A percentile compares a stretch with the other conserved stretches of the same genome.
phyloP scores from a whole-genome alignment of 2,113 vertebrate species.

The Pao palembangensis region DNA sequence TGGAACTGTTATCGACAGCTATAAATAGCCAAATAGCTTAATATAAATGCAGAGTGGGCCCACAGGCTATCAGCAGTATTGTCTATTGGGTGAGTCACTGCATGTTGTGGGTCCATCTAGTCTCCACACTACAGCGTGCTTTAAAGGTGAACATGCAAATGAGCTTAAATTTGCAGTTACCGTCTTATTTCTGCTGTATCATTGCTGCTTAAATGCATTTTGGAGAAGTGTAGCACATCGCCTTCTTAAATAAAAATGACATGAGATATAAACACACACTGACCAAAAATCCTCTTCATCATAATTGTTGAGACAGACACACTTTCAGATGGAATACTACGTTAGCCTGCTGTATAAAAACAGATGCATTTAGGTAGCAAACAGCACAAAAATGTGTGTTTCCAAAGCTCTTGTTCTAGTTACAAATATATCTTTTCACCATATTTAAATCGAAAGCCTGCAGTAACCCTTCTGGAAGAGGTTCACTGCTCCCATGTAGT shows the following conservation, averaged over 20 bases:
- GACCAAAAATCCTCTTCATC: neutral
- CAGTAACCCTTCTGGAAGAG: too few species aligned
- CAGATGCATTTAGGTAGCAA: too few species aligned
- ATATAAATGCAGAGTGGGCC: slow-evolving; percentile 36
- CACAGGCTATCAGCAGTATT: slow-evolving; percentile 20
- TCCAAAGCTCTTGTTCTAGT: too few species aligned
- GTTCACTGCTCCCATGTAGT: too few species aligned
- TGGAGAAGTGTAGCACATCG: slow-evolving; percentile 10
- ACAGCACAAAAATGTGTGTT: too few species aligned
- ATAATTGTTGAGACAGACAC: too few species aligned
- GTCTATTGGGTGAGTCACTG: slow-evolving; percentile 46
- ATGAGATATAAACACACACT: neutral
- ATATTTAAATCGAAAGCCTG: too few species aligned
- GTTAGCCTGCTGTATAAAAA: too few species aligned
- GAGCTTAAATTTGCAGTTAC: slow-evolving; percentile 33
- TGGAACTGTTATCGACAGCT: slow-evolving; percentile 22
- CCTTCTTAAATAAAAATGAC: neutral
- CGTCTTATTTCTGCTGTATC: neutral
- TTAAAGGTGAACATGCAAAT: slow-evolving; percentile 35
- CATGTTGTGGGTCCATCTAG: slow-evolving; percentile 29
- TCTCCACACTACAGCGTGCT: slow-evolving; percentile 9
- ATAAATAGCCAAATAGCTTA: slow-evolving; percentile 42
- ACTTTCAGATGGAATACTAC: too few species aligned
- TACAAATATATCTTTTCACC: too few species aligned
- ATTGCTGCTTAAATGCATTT: neutral